Percentiles rank a stretch among this genome's conserved stretches.
Evolutionary conservation across 2,797 vertebrate species (phyloP).

Genomic region (Myripristis jacobus): DNA sequence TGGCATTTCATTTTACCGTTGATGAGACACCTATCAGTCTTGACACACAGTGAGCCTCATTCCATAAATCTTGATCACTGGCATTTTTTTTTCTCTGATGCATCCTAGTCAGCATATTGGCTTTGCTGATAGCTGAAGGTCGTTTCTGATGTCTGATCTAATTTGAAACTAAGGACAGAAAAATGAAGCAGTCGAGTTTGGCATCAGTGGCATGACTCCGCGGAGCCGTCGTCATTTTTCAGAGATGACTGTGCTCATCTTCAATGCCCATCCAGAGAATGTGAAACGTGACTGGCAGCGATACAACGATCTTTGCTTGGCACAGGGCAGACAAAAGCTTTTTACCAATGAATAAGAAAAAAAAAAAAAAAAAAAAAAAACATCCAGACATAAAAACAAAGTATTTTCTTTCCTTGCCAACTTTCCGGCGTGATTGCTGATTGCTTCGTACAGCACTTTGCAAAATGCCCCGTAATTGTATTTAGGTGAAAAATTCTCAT

Average conservation of each 20-base stretch:
- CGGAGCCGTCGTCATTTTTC: slow-evolving; percentile 50
- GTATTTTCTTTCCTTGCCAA: slow-evolving; percentile 62
- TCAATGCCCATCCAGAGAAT: slow-evolving; percentile 48
- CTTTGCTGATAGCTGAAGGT: slow-evolving; percentile 75
- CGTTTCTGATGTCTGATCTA: slow-evolving; percentile 70
- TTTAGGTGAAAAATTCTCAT: slow-evolving; percentile 77
- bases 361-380: no score
- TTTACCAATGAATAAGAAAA: slow-evolving; percentile 72
- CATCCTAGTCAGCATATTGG: slow-evolving; percentile 67
- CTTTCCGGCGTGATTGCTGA: slow-evolving; percentile 70
- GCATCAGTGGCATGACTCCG: slow-evolving; percentile 38
- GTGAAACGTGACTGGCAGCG: slow-evolving; percentile 63
- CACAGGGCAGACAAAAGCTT: slow-evolving; percentile 70
- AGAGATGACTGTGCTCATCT: slow-evolving; percentile 57
- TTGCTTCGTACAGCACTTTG: slow-evolving; percentile 75
- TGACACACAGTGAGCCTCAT: slow-evolving; percentile 55
- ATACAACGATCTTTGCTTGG: slow-evolving; percentile 66
- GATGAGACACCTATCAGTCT: slow-evolving; percentile 70
- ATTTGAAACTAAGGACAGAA: slow-evolving; percentile 73
- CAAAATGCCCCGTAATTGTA: slow-evolving; percentile 80
- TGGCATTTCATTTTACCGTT: slow-evolving; percentile 71
- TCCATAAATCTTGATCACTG: slow-evolving; percentile 76
- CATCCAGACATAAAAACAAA: slow-evolving; percentile 60
- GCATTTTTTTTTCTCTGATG: slow-evolving; percentile 59
- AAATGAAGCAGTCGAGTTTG: slow-evolving; percentile 67